Conservation (phyloP, 23 tunicate species). For the Styela clava region DNA sequence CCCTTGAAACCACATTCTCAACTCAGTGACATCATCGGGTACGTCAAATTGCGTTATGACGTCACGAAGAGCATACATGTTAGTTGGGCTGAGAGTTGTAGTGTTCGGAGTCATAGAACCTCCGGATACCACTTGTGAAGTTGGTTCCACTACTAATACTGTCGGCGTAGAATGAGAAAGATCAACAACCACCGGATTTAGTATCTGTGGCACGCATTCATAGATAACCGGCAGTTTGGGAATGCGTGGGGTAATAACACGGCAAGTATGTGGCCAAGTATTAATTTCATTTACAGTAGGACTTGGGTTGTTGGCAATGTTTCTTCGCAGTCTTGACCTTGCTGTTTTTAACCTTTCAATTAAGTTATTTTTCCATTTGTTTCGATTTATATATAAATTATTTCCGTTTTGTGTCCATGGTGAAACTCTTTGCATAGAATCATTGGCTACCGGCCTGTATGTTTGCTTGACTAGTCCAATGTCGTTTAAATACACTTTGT, state of each 20-base stretch:
- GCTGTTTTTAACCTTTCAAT: background rate
- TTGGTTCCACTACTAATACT: background rate
- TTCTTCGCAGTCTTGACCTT: background rate
- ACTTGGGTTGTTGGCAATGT: background rate
- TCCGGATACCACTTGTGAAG: background rate
- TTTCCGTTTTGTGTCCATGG: too few species aligned
- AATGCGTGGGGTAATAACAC: background rate
- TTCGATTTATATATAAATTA: too few species aligned
- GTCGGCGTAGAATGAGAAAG: background rate
- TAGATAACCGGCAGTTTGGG: background rate
- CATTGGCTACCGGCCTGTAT: too few species aligned
- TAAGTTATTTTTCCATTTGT: background rate
- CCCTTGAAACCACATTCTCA: slow-evolving; percentile 41
- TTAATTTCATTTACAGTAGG: background rate
- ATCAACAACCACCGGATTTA: background rate
- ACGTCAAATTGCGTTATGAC: slow-evolving; percentile 46
- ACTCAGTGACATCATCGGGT: slow-evolving; percentile 34
- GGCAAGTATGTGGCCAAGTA: background rate
- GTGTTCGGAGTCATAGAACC: background rate
- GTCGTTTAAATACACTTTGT: background rate
- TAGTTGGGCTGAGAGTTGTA: background rate
- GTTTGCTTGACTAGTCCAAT: too few species aligned
- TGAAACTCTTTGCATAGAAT: too few species aligned
- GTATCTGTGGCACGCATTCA: background rate
- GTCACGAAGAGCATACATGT: slow-evolving; percentile 4